A percentile compares a stretch with the other conserved stretches of the same genome.
Evolutionary conservation across 2,797 vertebrate species (phyloP).

Genomic region (Chelmon rostratus): DNA sequence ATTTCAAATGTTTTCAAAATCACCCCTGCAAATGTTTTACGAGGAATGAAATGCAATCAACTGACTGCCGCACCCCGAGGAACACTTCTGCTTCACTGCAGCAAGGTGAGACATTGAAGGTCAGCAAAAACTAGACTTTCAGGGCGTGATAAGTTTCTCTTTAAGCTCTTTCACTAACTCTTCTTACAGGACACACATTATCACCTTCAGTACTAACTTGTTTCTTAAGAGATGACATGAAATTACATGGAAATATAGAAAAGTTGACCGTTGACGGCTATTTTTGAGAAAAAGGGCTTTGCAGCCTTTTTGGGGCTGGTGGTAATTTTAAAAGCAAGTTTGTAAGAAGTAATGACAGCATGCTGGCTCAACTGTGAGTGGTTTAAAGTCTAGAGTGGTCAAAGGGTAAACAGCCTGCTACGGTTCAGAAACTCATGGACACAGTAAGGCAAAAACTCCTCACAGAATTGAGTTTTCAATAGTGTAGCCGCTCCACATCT

Average conservation of each 20-base stretch:
- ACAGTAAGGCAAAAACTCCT: conserved; percentile 20
- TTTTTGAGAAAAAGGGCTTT: neutral
- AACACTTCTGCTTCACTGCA: neutral
- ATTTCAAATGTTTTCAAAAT: neutral
- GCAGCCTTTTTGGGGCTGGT: neutral
- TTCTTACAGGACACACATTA: neutral
- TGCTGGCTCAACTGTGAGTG: conserved; percentile 3
- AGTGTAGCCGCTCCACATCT: conserved; percentile 1
- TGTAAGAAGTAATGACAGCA: neutral
- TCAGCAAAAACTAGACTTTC: neutral
- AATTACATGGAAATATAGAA: neutral
- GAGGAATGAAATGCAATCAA: neutral
- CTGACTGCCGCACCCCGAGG: neutral
- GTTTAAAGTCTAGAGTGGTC: conserved; percentile 17
- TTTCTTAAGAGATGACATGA: neutral
- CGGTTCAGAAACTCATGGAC: neutral
- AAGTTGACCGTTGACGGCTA: neutral
- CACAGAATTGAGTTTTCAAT: conserved; percentile 2
- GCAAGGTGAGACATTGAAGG: neutral
- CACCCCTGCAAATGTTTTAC: neutral
- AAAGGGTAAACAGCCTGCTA: conserved; percentile 22
- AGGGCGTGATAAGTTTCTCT: neutral
- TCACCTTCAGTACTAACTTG: neutral
- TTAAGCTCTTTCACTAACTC: neutral
- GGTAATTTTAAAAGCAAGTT: conserved; percentile 8